Evolutionary conservation across 1,140 invertebrate genomes (phyloP).

Genomic region (Brachionus rubens): DNA sequence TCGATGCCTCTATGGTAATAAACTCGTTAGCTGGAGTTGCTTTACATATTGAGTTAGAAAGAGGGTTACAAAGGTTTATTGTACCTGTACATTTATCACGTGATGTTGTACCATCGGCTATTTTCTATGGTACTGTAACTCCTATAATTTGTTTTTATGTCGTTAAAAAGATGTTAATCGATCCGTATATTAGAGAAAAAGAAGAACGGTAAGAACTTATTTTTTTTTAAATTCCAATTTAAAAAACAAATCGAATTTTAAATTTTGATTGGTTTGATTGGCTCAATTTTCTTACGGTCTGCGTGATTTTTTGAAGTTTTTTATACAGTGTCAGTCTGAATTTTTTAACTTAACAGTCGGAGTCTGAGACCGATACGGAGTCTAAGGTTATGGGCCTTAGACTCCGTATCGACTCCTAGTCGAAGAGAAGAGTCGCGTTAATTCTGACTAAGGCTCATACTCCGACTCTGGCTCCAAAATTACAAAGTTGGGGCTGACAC

Average conservation of each 20-base stretch:
- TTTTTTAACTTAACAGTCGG: too few relatives aligned
- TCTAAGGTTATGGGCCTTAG: too few relatives aligned
- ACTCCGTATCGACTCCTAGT: too few relatives aligned
- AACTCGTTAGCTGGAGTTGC: slow-evolving; percentile 81
- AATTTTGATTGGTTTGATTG: too few relatives aligned
- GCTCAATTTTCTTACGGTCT: too few relatives aligned
- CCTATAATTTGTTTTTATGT: slow-evolving; percentile 69
- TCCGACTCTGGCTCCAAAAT: too few relatives aligned
- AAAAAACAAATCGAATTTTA: neutral
- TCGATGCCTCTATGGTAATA: slow-evolving; percentile 76
- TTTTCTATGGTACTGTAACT: slow-evolving; percentile 86
- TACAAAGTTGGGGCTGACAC: too few relatives aligned
- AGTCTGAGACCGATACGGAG: too few relatives aligned
- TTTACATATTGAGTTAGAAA: slow-evolving; percentile 78
- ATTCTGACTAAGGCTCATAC: too few relatives aligned
- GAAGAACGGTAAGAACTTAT: slow-evolving; percentile 68
- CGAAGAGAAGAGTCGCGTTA: too few relatives aligned
- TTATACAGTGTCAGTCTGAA: too few relatives aligned
- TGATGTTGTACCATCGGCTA: slow-evolving; percentile 77
- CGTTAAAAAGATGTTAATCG: slow-evolving; percentile 77
- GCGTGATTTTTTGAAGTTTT: too few relatives aligned
- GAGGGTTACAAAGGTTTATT: slow-evolving; percentile 80
- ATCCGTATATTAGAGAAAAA: slow-evolving; percentile 76
- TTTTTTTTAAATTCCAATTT: neutral
- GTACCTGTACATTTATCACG: slow-evolving; percentile 87